These are phyloP conservation scores for Otocyon megalotis DNA, from an alignment of 2,113 vertebrate species.

Conservation along the genomic window DNA sequence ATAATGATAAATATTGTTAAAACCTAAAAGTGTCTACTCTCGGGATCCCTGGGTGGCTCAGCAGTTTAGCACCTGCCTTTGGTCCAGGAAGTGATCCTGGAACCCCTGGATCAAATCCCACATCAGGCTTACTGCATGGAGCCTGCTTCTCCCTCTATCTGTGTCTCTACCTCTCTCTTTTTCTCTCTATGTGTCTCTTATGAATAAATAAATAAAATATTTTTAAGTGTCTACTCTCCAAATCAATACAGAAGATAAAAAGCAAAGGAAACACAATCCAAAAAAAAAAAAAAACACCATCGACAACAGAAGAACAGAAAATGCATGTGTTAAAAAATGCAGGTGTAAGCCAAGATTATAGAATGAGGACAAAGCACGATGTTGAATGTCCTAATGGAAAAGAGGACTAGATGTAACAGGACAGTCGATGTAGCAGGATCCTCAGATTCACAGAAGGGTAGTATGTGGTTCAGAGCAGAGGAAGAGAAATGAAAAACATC, in stretches of 20 bases:
- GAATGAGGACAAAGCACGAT: background rate
- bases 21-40: background rate
- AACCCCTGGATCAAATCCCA: too few relatives aligned
- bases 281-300: background rate
- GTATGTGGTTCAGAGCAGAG: background rate
- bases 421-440: fast-evolving
- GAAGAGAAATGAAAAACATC: background rate
- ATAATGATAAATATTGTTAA: background rate
- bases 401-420: background rate
- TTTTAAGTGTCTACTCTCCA: background rate
- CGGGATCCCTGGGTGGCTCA: too few relatives aligned
- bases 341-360: background rate
- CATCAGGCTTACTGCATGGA: too few relatives aligned
- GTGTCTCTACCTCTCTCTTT: too few relatives aligned
- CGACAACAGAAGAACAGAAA: background rate
- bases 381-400: background rate
- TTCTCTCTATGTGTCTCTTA: too few relatives aligned
- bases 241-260: background rate
- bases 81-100: too few relatives aligned
- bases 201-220: too few relatives aligned
- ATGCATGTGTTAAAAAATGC: background rate
- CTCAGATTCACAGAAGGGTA: background rate
- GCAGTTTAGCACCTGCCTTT: too few relatives aligned
- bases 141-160: too few relatives aligned
- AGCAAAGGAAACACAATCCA: background rate